Evolutionary conservation across 2,888 invertebrate species (phyloP).

Genomic region (Drosophila pullipes): DNA sequence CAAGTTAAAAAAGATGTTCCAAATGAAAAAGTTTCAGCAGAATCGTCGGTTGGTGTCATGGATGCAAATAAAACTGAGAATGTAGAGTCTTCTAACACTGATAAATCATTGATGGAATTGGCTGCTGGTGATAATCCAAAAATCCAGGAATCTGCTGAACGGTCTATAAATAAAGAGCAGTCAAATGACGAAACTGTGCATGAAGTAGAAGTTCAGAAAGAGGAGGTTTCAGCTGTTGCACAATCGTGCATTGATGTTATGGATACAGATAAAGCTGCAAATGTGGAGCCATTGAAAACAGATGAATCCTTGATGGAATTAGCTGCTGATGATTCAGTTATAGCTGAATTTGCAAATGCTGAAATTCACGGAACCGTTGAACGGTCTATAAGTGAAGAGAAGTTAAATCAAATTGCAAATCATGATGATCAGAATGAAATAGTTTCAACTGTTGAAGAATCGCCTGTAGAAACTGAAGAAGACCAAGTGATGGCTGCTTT

Average conservation of each 20-base stretch:
- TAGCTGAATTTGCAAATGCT: not conserved
- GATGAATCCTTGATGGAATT: not conserved
- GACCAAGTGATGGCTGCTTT: not conserved
- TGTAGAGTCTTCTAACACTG: not conserved
- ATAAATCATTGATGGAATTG: not conserved
- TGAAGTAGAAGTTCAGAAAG: not conserved
- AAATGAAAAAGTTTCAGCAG: not conserved
- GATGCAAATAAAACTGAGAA: not conserved
- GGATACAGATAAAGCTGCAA: not conserved
- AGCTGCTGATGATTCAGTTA: not conserved
- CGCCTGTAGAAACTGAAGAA: not conserved
- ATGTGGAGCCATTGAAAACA: not conserved
- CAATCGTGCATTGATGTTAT: not conserved
- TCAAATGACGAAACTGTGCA: not conserved
- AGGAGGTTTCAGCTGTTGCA: not conserved
- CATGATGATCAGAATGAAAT: not conserved
- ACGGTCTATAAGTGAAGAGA: not conserved
- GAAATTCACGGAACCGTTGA: not conserved
- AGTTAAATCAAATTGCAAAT: not conserved
- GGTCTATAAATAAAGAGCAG: not conserved
- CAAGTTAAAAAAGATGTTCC: not conserved
- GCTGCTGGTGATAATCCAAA: not conserved
- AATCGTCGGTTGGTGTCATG: not conserved
- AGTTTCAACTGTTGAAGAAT: not conserved
- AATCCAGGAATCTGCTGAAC: not conserved